These are phyloP conservation scores for Ciconia maguari DNA, from an alignment of 2,113 vertebrate species.

Conservation along the genomic window DNA sequence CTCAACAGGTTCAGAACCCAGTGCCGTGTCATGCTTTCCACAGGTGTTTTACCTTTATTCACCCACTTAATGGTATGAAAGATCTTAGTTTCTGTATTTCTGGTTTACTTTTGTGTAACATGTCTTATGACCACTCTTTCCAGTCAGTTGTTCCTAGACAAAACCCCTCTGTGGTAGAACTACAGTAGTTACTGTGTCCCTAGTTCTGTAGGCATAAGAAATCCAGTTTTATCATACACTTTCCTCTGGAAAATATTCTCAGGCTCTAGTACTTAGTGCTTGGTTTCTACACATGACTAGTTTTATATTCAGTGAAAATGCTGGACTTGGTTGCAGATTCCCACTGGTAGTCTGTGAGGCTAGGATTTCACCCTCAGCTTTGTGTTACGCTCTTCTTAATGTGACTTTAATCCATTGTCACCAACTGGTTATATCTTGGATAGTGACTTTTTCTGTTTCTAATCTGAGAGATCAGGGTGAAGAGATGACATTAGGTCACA, in stretches of 20 bases:
- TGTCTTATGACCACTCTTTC: neutral
- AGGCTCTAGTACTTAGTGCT: neutral
- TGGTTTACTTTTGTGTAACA: neutral
- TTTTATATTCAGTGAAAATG: neutral
- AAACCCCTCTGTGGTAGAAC: neutral
- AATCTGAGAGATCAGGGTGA: neutral
- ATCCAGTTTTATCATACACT: neutral
- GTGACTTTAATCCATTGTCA: neutral
- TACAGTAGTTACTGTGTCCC: neutral
- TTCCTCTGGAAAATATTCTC: neutral
- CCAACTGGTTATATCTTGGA: neutral
- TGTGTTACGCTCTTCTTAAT: neutral
- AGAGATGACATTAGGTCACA: neutral
- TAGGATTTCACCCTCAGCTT: neutral
- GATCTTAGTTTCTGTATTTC: neutral
- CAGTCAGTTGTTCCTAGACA: neutral
- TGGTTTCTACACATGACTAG: neutral
- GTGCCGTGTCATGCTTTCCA: constrained; percentile 62
- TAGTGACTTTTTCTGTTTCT: neutral
- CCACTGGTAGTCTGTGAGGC: neutral
- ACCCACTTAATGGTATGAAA: constrained; percentile 79
- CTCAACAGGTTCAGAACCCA: constrained; percentile 77
- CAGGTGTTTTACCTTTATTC: constrained; percentile 62
- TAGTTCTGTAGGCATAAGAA: neutral
- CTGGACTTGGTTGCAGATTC: neutral